Percentiles rank a stretch among this genome's conserved stretches.
phyloP scores from a whole-genome alignment of 2,113 vertebrate species.

The Odontophorus gujanensis region DNA sequence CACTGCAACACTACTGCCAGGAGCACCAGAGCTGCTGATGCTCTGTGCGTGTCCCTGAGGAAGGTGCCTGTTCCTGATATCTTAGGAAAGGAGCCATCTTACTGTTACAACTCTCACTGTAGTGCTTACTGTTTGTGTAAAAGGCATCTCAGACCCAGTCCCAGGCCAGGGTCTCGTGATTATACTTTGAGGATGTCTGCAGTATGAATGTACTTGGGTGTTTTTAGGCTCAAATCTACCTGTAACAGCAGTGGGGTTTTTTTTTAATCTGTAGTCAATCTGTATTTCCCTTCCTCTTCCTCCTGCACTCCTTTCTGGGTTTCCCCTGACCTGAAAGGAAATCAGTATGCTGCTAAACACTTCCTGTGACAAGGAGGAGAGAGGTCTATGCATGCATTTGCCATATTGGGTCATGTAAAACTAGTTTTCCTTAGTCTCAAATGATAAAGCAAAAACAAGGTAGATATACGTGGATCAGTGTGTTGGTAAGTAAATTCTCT shows the following conservation, averaged over 20 bases:
- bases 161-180: neutral
- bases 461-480: neutral
- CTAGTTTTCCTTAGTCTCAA: neutral
- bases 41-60: neutral
- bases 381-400: fast-evolving
- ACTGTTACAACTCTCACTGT: too few species aligned
- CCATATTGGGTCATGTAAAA: neutral
- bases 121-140: neutral
- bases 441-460: neutral
- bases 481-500: neutral
- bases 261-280: neutral
- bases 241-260: neutral
- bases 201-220: neutral
- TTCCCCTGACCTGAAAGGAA: neutral
- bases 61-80: neutral
- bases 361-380: neutral
- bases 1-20: neutral
- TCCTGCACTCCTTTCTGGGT: neutral
- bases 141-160: neutral
- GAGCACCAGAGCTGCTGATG: neutral
- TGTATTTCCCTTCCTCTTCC: neutral
- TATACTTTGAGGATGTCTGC: neutral
- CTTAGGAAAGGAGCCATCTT: neutral
- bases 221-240: neutral
- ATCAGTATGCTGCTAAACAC: neutral